These are phyloP conservation scores for Charaxes varanes DNA, from an alignment of 1,140 invertebrate genomes.

Conservation along the genomic window DNA sequence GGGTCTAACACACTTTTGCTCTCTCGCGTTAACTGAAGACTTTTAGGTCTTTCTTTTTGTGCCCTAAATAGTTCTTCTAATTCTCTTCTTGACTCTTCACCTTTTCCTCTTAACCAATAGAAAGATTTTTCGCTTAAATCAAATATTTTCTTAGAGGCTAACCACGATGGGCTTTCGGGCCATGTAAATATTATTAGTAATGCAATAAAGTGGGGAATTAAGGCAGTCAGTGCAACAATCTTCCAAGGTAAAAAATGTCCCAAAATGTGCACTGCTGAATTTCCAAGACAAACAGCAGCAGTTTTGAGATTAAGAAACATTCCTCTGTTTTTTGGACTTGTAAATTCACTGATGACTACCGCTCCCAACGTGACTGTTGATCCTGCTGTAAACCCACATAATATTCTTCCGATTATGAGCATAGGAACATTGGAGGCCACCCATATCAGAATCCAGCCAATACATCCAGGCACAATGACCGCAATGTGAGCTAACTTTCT, in stretches of 20 bases:
- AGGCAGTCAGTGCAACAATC: slow-evolving; percentile 33
- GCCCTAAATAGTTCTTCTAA: slow-evolving; percentile 35
- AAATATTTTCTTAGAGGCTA: slow-evolving; percentile 35
- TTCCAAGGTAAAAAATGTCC: slow-evolving; percentile 41
- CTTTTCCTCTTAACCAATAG: slow-evolving; percentile 42
- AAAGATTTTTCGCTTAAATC: slow-evolving; percentile 38
- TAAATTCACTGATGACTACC: slow-evolving; percentile 52
- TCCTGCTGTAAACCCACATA: slow-evolving; percentile 37
- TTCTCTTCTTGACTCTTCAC: slow-evolving; percentile 29
- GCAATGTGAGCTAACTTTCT: slow-evolving; percentile 31
- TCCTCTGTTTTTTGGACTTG: slow-evolving; percentile 42
- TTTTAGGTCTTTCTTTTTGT: slow-evolving; percentile 30
- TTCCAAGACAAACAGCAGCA: slow-evolving; percentile 40
- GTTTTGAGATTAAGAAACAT: slow-evolving; percentile 57
- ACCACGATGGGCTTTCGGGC: slow-evolving; percentile 55
- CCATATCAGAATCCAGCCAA: slow-evolving; percentile 47
- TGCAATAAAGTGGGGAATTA: slow-evolving; percentile 28
- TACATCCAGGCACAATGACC: slow-evolving; percentile 33
- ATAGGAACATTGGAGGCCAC: slow-evolving; percentile 28
- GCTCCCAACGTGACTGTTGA: slow-evolving; percentile 47
- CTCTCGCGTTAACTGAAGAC: not conserved
- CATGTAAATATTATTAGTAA: slow-evolving; percentile 39
- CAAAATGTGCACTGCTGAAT: slow-evolving; percentile 39
- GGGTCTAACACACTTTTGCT: slow-evolving; percentile 26
- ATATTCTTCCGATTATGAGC: slow-evolving; percentile 36